A percentile compares a stretch with the other conserved stretches of the same genome.
Conservation (phyloP, 23 tunicate genomes). For the Aplidium turbinatum region DNA sequence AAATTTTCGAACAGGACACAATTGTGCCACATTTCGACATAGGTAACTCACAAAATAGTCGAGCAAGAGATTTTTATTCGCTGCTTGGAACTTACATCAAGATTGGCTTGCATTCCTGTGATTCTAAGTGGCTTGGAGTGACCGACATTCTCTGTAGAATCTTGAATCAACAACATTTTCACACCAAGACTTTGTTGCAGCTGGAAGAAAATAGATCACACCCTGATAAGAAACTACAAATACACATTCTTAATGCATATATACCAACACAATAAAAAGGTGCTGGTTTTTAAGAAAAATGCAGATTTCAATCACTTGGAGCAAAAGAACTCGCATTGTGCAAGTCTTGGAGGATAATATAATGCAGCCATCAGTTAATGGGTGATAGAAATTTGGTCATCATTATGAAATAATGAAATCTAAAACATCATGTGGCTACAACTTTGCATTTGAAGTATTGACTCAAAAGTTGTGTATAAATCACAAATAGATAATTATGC, state of each 20-base stretch:
- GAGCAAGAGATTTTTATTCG: background rate
- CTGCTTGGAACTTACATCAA: slow-evolving; percentile 58
- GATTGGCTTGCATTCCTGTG: slow-evolving; percentile 74
- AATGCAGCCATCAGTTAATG: slow-evolving; percentile 4
- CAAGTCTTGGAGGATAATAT: no score
- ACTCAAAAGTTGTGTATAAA: no score
- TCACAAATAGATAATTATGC: no score
- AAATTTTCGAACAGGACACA: no score
- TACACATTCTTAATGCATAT: no score
- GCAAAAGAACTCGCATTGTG: background rate
- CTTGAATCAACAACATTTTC: slow-evolving; percentile 92
- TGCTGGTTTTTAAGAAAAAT: no score
- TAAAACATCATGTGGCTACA: background rate
- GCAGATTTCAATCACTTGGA: background rate
- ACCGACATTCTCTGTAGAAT: slow-evolving; percentile 93
- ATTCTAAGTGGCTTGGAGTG: slow-evolving; percentile 85
- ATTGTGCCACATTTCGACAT: no score
- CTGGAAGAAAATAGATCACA: slow-evolving; percentile 49
- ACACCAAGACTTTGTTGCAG: slow-evolving; percentile 85
- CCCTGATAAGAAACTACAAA: no score
- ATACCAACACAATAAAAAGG: no score
- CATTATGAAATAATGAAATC: background rate
- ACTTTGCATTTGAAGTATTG: no score
- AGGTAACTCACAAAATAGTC: background rate
- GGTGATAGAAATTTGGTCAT: background rate